Evolutionary conservation across 2,888 invertebrate species (phyloP).

Genomic region (Lordiphosa fenestrarum): DNA sequence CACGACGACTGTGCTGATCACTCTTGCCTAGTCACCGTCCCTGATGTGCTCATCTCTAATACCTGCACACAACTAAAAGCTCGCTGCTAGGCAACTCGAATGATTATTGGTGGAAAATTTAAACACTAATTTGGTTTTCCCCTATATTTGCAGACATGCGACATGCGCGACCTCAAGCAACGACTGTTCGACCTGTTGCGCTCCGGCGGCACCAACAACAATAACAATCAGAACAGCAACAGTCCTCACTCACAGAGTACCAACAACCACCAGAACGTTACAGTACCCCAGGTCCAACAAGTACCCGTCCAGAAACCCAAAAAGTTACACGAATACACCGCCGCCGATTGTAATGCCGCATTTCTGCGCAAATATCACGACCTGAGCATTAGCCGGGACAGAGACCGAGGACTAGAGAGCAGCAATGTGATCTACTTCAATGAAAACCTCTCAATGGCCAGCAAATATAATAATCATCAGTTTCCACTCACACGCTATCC

Average conservation of each 20-base stretch:
- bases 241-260: not conserved
- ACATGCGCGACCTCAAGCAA: slow-evolving; percentile 79
- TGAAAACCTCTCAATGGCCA: slow-evolving; percentile 80
- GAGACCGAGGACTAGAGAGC: slow-evolving; percentile 9
- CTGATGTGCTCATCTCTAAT: too few species aligned
- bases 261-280: too few species aligned
- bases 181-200: slow-evolving; percentile 79
- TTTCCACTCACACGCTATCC: slow-evolving; percentile 69
- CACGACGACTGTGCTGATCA: too few species aligned
- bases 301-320: slow-evolving; percentile 66
- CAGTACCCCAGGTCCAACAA: not conserved
- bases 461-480: slow-evolving; percentile 75
- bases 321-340: slow-evolving; percentile 78
- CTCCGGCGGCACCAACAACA: slow-evolving; percentile 48
- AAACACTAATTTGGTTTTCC: not conserved
- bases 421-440: slow-evolving; percentile 79
- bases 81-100: too few species aligned
- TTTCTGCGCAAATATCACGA: slow-evolving; percentile 79
- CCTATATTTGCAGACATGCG: slow-evolving; percentile 28
- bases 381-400: slow-evolving; percentile 49
- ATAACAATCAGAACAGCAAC: slow-evolving; percentile 15
- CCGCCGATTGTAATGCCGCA: slow-evolving; percentile 75
- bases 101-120: not conserved
- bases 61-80: too few species aligned
- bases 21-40: too few species aligned